Base-by-base conservation (phyloP, 2,797 vertebrate species). In the Cercopithecus diana region DNA sequence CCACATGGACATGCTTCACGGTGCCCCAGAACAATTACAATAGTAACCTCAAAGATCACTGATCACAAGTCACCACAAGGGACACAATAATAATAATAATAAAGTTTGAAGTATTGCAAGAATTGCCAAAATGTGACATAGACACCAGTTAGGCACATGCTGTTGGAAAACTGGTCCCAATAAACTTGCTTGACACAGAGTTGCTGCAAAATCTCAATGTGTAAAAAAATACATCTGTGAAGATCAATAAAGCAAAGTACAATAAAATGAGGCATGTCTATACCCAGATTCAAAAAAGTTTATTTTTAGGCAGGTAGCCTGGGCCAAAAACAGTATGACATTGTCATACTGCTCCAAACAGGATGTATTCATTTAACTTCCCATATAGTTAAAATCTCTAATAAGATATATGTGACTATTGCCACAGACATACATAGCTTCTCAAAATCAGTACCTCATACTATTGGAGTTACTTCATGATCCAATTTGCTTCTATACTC, bases 251-350 rank as follows among this genome's bases (percentile, higher is more conserved):
- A 77, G 45, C 30, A 77, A 77, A 77, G 30, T 28, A 48, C 45
- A 77, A 20, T 19, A 48, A 77, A 77, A 77, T 48, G 30, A 77
- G 30, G 17, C 19, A 48, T 33, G 17, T 17, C 75, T 22, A 17
- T 12, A 55, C 17, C 72, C 83, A 81, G n/a, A 72, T 83, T 82
- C 67, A 84, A 48, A 89, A 70, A 82, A 22, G 33, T 48, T 67
- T 67, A 17, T 70, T 45, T 57, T 36, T 73, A 90, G 26, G 7
- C 36, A 90, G 28, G 67, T 11, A 70, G 28, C n/a, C 70, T 55
- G 39, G 72, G 9, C 30, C 43, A 83, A 22, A 24, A 73, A 79
- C 15, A 30, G 28, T 14, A 15, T 24, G 73, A 22, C 55, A 43
- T 26, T 39, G 22, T 24, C 58, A 83, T n/a, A 22, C 45, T 61